Evolutionary conservation across 1,140 invertebrate genomes (phyloP).

Genomic region (Ganaspis sp.): DNA sequence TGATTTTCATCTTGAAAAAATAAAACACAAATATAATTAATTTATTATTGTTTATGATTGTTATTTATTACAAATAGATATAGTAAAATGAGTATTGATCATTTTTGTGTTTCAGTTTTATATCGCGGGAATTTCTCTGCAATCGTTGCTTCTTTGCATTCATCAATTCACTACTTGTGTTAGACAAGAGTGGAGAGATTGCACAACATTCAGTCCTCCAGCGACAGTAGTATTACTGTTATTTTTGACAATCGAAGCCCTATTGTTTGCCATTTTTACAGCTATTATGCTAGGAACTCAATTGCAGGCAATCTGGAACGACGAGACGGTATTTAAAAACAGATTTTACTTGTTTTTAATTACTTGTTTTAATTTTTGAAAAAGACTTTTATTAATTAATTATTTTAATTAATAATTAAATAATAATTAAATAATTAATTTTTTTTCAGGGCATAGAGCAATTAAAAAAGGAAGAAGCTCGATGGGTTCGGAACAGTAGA

Average conservation of each 20-base stretch:
- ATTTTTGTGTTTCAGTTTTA: slow-evolving; percentile 87
- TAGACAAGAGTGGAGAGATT: slow-evolving; percentile 95
- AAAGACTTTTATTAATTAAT: too few species aligned
- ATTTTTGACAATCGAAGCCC: slow-evolving; percentile 96
- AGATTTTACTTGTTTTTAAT: slow-evolving; percentile 32
- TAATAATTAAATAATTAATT: too few species aligned
- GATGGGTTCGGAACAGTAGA: slow-evolving; percentile 92
- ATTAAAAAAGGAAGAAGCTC: slow-evolving; percentile 93
- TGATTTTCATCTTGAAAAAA: too few species aligned
- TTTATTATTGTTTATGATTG: slow-evolving; percentile 56
- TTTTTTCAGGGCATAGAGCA: slow-evolving; percentile 92
- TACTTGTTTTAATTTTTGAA: slow-evolving; percentile 21
- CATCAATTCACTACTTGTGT: slow-evolving; percentile 97
- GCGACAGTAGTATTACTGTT: slow-evolving; percentile 96
- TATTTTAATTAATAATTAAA: too few species aligned
- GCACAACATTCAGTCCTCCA: slow-evolving; percentile 94
- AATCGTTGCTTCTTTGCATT: slow-evolving; percentile 93
- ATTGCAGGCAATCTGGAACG: slow-evolving; percentile 98
- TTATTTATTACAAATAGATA: too few species aligned
- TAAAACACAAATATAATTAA: too few species aligned
- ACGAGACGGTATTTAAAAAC: slow-evolving; percentile 94
- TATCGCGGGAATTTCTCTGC: slow-evolving; percentile 96
- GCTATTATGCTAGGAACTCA: slow-evolving; percentile 98
- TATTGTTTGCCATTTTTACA: slow-evolving; percentile 99
- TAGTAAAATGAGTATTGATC: too few species aligned